Evolutionary conservation across 2,113 vertebrate genomes (phyloP), one percentile per base, ranked within the genome.

Genomic region (Campylomormyrus numenius): DNA sequence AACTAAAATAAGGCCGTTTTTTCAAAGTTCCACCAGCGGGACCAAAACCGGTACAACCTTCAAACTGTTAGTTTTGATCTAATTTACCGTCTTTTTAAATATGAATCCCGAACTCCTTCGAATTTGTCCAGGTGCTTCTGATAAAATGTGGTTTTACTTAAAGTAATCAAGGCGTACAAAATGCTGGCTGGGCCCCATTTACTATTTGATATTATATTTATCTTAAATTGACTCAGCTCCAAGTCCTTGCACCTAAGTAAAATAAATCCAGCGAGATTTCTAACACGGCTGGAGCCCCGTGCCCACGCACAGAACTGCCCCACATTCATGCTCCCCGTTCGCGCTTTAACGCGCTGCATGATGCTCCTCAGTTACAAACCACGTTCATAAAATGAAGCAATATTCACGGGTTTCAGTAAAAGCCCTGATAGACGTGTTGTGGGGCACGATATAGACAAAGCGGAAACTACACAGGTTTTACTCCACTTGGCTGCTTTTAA

Each of bases 251-350:
- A 91, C 92, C 91, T 89, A 92, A 93, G 92, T 90, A 90, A 93
- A 93, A 93, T 90, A 93, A 92, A 93, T 91, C 91, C 13, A n/a
- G 85, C 88, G 90, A 90, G 90, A 91, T 89, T 88, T 87, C 87
- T 92, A 90, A 89, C 90, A 42, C 80, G 84, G n/a, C 50, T n/a
- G 39, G 53, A 56, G 52, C 39, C 21, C 39, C 6, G 87, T 45
- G 39, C 39, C 42, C 49, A 35, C 21, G 49, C 49, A 74, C 85
- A 90, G 48, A 86, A 86, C 80, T 15, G 80, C 84, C 85, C 86
- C 66, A 87, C 53, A 90, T 90, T 53, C 31, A 19, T 17, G 2
- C 58, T 45, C 27, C n/a, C 15, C 77, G 46, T 80, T 90, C 77
- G 45, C 62, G 48, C 62, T 46, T 31, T 58, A 87, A 77, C 48